Percentiles rank a stretch among this genome's conserved stretches.
These are phyloP conservation scores for Apteryx owenii DNA, from an alignment of 2,113 vertebrate genomes.

Conservation along the genomic window DNA sequence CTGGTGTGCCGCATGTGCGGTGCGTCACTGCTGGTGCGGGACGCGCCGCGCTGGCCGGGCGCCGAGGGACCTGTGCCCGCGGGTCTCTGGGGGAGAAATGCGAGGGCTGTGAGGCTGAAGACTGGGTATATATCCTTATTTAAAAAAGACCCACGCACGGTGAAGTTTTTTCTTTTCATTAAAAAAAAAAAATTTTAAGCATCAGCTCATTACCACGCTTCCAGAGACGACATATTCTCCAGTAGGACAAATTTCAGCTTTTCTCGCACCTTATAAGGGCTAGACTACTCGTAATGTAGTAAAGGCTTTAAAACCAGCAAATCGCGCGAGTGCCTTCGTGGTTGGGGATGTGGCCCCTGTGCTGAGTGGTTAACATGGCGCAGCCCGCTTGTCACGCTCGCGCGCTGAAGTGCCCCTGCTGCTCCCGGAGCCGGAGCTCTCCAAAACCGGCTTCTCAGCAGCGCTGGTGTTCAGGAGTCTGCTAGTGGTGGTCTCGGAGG, in stretches of 20 bases:
- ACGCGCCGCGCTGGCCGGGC: not conserved
- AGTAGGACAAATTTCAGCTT: not conserved
- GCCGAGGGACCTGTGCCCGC: too few species aligned
- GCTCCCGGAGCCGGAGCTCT: too few species aligned
- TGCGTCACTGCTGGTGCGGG: too few species aligned
- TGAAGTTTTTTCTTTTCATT: not conserved
- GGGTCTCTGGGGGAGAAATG: not conserved
- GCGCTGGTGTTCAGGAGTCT: too few species aligned
- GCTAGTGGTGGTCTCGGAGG: too few species aligned
- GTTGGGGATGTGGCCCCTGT: not conserved
- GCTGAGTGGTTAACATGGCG: not conserved
- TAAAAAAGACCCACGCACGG: not conserved
- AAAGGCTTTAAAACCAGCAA: not conserved
- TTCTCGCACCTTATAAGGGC: rapidly evolving
- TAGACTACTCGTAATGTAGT: rapidly evolving
- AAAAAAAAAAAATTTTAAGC: not conserved
- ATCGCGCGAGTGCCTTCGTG: not conserved
- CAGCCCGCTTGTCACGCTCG: rapidly evolving
- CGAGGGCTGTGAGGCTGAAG: too few species aligned
- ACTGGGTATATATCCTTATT: rapidly evolving
- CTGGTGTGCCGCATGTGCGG: too few species aligned
- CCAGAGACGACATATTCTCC: rapidly evolving
- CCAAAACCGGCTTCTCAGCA: too few species aligned
- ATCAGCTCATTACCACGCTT: rapidly evolving
- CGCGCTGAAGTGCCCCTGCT: not conserved